Conservation (phyloP, 1,140 invertebrate genomes). For the Platyscapa corneri region DNA sequence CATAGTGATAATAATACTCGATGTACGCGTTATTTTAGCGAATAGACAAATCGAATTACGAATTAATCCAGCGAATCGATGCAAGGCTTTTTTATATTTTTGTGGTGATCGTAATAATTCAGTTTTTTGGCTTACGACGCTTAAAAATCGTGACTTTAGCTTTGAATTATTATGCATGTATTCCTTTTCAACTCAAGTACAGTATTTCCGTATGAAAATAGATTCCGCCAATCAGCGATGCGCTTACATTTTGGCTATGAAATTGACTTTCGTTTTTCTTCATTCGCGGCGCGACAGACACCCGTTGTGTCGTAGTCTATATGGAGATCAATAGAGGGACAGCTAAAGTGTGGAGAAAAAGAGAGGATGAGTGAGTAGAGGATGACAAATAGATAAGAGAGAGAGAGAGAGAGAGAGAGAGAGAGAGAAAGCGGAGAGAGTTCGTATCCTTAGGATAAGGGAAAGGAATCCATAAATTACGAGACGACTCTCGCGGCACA, state of each 20-base stretch:
- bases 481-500: conserved; percentile 68
- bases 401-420: conserved; percentile 10
- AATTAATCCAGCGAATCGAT: too few species aligned
- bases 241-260: not conserved
- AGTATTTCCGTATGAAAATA: not conserved
- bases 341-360: conserved; percentile 71
- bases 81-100: too few species aligned
- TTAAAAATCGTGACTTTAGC: too few species aligned
- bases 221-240: not conserved
- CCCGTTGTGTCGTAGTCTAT: conserved; percentile 64
- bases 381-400: too few species aligned
- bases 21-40: too few species aligned
- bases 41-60: too few species aligned
- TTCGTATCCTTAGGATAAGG: conserved; percentile 74
- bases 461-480: conserved; percentile 75
- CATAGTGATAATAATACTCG: too few species aligned
- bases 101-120: too few species aligned
- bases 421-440: conserved; percentile 54
- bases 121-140: too few species aligned
- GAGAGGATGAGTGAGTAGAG: not conserved
- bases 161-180: too few species aligned
- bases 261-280: conserved; percentile 32
- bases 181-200: not conserved
- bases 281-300: conserved; percentile 56
- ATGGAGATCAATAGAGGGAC: conserved; percentile 64